Base-by-base conservation (phyloP, 2,888 invertebrate genomes). In the Phortica okadai region DNA sequence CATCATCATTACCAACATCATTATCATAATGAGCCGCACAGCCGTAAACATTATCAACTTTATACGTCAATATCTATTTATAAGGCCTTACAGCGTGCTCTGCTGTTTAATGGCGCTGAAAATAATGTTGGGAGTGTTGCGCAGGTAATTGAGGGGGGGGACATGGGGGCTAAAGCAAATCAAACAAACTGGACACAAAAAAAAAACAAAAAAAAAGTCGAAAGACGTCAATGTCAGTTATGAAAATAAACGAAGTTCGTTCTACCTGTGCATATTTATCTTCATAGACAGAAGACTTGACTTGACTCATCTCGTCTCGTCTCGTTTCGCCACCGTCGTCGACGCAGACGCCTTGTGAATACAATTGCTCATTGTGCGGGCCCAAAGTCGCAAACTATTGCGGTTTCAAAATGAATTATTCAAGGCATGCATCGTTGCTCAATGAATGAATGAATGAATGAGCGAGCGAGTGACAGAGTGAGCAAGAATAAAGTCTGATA, bases 321-420 rank as follows among this genome's bases (percentile, higher is more conserved):
- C 21, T 21, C 25, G 16, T 25, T 7, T 62, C 62, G 25, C 25
- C 62, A 62, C 25, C 8, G 16, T 21, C 21, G 21, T 21, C 21
- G 21, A 21, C 21, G 21, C 21, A 21, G 21, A 21, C 21, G 21
- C 21, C 6, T 21, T 62, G 10, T 10, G n/a, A 62, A 6, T 62
- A 11, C 62, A 16, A 25, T 6, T 42, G 41, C 41, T 66, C 33
- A 33, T 66, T 10, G n/a, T 66, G 8, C 5, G 25, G 11, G 66
- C 6, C 33, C 3, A 25, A 21, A 21, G 59, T 62, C 7, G 21
- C 62, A 16, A 67, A 44, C 66, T 69, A 69, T n/a, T 7, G 16
- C 67, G 50, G 16, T 76, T 58, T 79, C 77, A 62, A 56, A 78
- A 85, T 84, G 79, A 79, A 86, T 85, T 85, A 84, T 85, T 82